Evolutionary conservation across 2,888 invertebrate genomes (phyloP).

Genomic region (Osmoderma eremita): DNA sequence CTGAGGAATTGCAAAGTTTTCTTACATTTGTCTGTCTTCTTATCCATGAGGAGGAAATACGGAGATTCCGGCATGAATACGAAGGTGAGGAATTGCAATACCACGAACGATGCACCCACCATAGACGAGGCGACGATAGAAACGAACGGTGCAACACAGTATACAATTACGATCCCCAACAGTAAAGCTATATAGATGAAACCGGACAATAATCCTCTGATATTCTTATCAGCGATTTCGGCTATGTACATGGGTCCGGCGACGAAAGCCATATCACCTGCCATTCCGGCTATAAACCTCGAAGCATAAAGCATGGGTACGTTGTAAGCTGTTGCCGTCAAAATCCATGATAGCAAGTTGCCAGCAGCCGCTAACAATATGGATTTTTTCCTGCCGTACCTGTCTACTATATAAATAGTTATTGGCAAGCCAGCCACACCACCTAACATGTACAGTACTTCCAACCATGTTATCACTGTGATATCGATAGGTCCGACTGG

Average conservation of each 20-base stretch:
- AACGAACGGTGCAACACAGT: constrained; percentile 59
- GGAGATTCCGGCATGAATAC: constrained; percentile 62
- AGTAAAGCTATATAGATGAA: constrained; percentile 62
- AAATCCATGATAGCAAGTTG: constrained; percentile 58
- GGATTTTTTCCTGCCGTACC: constrained; percentile 58
- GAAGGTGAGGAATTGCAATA: constrained; percentile 56
- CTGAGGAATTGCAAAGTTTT: constrained; percentile 55
- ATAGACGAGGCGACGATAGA: constrained; percentile 57
- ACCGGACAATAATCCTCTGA: constrained; percentile 60
- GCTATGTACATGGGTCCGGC: constrained; percentile 63
- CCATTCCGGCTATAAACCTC: constrained; percentile 59
- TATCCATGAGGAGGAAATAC: constrained; percentile 57
- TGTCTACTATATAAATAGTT: constrained; percentile 57
- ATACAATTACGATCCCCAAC: constrained; percentile 59
- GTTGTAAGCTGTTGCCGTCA: constrained; percentile 57
- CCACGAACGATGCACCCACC: constrained; percentile 55
- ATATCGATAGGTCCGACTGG: constrained; percentile 54
- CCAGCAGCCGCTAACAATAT: constrained; percentile 57
- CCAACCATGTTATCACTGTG: constrained; percentile 53
- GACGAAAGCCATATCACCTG: constrained; percentile 62
- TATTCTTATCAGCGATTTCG: constrained; percentile 62
- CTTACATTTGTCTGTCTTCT: constrained; percentile 54
- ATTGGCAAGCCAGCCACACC: constrained; percentile 58
- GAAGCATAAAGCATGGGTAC: constrained; percentile 58
- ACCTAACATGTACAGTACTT: constrained; percentile 55